Base-by-base conservation (phyloP, 1,140 invertebrate species). In the Steinernema feltiae region DNA sequence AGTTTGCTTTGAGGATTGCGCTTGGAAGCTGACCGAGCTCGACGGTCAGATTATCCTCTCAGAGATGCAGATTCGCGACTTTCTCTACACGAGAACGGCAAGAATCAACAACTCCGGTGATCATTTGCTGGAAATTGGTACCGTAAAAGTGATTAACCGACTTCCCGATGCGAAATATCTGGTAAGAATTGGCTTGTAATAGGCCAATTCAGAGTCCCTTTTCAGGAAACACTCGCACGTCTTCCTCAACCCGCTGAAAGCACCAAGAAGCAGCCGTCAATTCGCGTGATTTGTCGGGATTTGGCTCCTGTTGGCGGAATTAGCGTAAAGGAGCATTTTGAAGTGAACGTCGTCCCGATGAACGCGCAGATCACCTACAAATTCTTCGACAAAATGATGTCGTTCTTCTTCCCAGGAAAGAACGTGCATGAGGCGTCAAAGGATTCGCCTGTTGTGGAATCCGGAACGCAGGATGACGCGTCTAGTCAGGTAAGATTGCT, bases 1-100 rank as follows among this genome's bases (percentile, higher is more conserved):
- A 89, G 97, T 99, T 80, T 98, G 94, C 87, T 98, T 99, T 86
- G 97, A 97, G 87, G 93, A 95, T 87, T 96, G 96, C n/a, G 92
- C 95, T 79, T 99, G 97, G 97, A 88, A 95, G 72, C 90, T 99
- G 30, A 99, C 96, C 0, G 95, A 98, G 87, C 92, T 92, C 2
- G 96, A 99, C 89, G 96, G 97, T 0, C 95, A 97, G 87, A 91
- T 98, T 69, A 95, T 95, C 69, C 94, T 99, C 79, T 93, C 95
- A 1, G 95, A 99, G 89, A 89, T 98, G 46, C 91, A 95, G 27
- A 90, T 99, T 0, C 93, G 93, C 71, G 98, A 98, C 87, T 99
- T 99, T 87, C 88, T 98, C 88, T 98, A 98, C 86, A 97, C 94
- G 0, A 97, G 98, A 87, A 94, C 93, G 46, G 95, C 94, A 1